phyloP scores from a whole-genome alignment of 2,888 invertebrate species.

The Coelopa pilipes region DNA sequence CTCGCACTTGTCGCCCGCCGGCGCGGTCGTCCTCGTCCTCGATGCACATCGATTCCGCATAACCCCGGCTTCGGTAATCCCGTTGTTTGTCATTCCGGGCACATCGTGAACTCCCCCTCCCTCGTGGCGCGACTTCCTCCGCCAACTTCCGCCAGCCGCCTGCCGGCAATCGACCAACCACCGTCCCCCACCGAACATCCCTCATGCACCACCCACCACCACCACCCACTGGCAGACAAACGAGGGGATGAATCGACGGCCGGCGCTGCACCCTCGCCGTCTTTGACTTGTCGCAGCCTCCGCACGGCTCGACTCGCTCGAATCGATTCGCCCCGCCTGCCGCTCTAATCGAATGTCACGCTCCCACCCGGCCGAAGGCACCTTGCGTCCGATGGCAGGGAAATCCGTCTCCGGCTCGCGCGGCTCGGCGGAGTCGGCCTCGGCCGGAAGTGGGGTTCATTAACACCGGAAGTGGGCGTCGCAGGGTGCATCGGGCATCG shows the following conservation, averaged over 20 bases:
- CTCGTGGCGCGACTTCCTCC: too few relatives aligned
- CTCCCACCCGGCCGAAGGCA: background rate
- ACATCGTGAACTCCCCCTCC: conserved; percentile 1
- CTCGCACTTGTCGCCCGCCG: conserved; percentile 33
- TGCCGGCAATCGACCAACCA: conserved; percentile 3
- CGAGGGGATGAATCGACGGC: conserved; percentile 4
- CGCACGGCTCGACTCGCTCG: background rate
- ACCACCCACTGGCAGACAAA: background rate
- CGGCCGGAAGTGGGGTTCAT: conserved; percentile 48
- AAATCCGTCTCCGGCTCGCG: conserved; percentile 4
- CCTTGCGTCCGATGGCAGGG: background rate
- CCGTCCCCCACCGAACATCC: background rate
- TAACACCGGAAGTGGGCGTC: conserved; percentile 49
- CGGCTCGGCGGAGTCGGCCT: background rate
- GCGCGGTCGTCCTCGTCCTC: conserved; percentile 26
- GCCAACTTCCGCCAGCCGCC: too few relatives aligned
- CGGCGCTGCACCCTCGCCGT: background rate
- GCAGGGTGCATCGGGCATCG: conserved; percentile 4
- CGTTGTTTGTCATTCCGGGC: conserved; percentile 43
- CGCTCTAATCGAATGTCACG: conserved; percentile 22
- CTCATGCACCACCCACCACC: background rate
- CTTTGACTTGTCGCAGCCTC: conserved; percentile 5
- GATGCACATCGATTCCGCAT: conserved; percentile 43
- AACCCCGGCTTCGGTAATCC: conserved; percentile 46
- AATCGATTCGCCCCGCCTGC: conserved; percentile 2